A percentile compares a stretch with the other conserved stretches of the same genome.
Evolutionary conservation across 2,888 invertebrate species (phyloP).

Genomic region (Eupithecia tripunctaria): DNA sequence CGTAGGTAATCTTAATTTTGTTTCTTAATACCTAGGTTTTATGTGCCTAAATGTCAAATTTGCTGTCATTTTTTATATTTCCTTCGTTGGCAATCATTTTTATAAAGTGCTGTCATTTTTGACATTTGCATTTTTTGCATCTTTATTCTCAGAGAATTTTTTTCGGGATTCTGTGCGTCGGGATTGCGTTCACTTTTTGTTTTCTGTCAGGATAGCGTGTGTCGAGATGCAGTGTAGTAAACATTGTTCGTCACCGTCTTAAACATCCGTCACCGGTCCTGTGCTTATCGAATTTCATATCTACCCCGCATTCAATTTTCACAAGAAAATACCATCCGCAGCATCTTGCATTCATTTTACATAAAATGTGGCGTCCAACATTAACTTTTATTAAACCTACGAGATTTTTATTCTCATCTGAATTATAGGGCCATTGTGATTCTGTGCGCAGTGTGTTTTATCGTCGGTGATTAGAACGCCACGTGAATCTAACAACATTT

Average conservation of each 20-base stretch:
- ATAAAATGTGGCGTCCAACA: constrained; percentile 49
- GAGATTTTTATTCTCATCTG: constrained; percentile 61
- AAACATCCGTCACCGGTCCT: not conserved
- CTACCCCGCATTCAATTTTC: constrained; percentile 4
- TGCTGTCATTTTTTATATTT: too few species aligned
- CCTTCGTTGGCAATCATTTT: too few species aligned
- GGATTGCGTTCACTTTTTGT: too few species aligned
- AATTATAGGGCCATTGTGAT: constrained; percentile 61
- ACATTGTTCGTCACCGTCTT: too few species aligned
- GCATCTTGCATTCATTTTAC: constrained; percentile 63
- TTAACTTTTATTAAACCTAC: constrained; percentile 56
- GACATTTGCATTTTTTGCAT: too few species aligned
- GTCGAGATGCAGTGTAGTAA: too few species aligned
- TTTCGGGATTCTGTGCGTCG: too few species aligned
- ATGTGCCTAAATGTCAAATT: too few species aligned
- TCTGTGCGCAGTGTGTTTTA: constrained; percentile 64
- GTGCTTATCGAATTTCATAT: constrained; percentile 15
- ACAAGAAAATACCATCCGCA: constrained; percentile 17
- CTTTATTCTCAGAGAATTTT: too few species aligned
- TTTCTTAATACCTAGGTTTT: too few species aligned
- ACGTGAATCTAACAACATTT: constrained; percentile 56
- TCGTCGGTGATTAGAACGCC: constrained; percentile 59
- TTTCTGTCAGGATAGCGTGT: too few species aligned
- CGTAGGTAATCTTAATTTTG: not conserved
- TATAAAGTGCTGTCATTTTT: too few species aligned